Base-by-base conservation (phyloP, 2,888 invertebrate genomes). In the Lochmaea capreae region DNA sequence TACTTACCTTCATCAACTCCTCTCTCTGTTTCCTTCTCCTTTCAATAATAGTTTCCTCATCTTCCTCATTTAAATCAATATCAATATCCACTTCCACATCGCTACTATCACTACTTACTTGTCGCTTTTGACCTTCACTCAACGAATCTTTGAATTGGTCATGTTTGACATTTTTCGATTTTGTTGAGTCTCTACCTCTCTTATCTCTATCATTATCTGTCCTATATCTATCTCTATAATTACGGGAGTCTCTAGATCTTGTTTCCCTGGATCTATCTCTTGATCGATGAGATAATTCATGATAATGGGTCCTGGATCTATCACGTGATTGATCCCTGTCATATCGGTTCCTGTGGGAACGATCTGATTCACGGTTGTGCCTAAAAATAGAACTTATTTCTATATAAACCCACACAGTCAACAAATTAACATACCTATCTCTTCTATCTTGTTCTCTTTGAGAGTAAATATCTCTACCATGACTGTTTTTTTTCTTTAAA, bases 11-110 rank as follows among this genome's bases (percentile, higher is more conserved):
- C 72, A 97, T 84, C 8, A 98, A 89, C 84, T 95, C 95, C 86
- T 97, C 96, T 57, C 98, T 89, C 83, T 96, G 94, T 83, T 95
- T 94, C 76, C 98, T 90, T 79, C 97, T 90, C 83, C 92, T 91
- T 85, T 97, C 96, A 85, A 98, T 98, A 80, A 97, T 95, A 80
- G 93, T 93, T 85, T 98, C 97, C 84, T 98, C 98, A 81, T 96
- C 95, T 86, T 97, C 96, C 75, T 97, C 95, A 62, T 92, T 91
- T 18, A 95, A 90, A 82, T 94, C 92, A 70, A 95, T 92, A 82
- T 94, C 92, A 70, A 95, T 92, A 81, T 95, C 92, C 72, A 94
- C 89, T 83, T 93, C 91, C 4, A 92, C 89, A 76, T 94, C 94
- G 77, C 92, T 93, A 77, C 92, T 93, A 76, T 93, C 93, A 78